Percentiles rank a stretch among this genome's conserved stretches.
Evolutionary conservation across 2,797 vertebrate genomes (phyloP).

Genomic region (Sorex maritimensis): DNA sequence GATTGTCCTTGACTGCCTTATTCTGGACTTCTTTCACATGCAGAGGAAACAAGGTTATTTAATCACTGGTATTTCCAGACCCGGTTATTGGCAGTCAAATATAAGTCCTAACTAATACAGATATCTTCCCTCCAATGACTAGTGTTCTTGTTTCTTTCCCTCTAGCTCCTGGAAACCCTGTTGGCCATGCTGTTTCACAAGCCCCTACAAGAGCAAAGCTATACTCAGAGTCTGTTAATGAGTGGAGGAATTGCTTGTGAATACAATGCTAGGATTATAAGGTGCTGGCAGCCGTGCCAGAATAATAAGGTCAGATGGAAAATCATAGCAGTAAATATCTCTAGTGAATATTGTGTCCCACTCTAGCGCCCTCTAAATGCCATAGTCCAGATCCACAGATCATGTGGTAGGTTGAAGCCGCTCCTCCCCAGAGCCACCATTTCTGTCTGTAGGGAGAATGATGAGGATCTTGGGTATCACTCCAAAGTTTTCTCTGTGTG

Average conservation of each 20-base stretch:
- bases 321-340: constrained; percentile 70
- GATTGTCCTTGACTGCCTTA: constrained; percentile 9
- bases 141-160: constrained; percentile 73
- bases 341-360: constrained; percentile 52
- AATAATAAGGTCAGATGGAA: constrained; percentile 83
- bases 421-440: neutral
- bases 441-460: constrained; percentile 37
- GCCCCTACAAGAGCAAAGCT: constrained; percentile 78
- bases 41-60: constrained; percentile 38
- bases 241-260: constrained; percentile 79
- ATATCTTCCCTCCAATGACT: constrained; percentile 41
- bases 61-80: constrained; percentile 51
- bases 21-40: neutral
- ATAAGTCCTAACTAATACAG: constrained; percentile 60
- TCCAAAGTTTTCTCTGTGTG: constrained; percentile 47
- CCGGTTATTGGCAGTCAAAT: constrained; percentile 31
- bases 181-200: constrained; percentile 76
- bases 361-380: constrained; percentile 10
- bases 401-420: neutral
- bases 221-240: constrained; percentile 79
- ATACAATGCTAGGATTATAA: constrained; percentile 85
- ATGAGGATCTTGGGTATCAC: constrained; percentile 40
- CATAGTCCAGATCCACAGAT: neutral
- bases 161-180: constrained; percentile 73
- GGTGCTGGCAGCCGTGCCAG: constrained; percentile 73